Evolutionary conservation across 2,888 invertebrate genomes (phyloP), one percentile per base, ranked within the genome.

Genomic region (Eupithecia dodoneata): DNA sequence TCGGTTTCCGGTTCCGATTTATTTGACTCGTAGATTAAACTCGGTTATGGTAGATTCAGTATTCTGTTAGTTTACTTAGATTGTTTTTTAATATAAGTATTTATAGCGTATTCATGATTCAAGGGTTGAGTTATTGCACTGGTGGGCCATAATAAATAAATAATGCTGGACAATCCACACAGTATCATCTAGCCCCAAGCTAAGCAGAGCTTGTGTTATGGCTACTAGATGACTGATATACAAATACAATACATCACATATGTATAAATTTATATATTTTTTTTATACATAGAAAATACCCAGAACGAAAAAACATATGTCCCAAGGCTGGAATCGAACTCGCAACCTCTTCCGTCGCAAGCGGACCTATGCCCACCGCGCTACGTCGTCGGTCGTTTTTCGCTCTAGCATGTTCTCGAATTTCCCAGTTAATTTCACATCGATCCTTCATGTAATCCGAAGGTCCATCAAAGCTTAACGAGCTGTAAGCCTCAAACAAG

Each of bases 401-500:
- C 30, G 10, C 30, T 30, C 4, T 63, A 30, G 10, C 10, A 30
- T 10, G 30, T 63, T 30, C 30, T 63, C 10, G 63, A 63, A 63
- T 30, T 63, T 63, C 30, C 63, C 63, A 63, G 63, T 30, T 63
- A 63, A 63, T 63, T 63, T 63, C 63, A 63, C 63, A 63, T 63
- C 63, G 63, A 63, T 63, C 47, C 18, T 55, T 7, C 55, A 30
- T 63, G 63, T 63, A 63, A 63, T 63, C 63, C 63, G 63, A 63
- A 63, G 63, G 63, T 30, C 63, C 18, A 63, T 63, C 30, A 63
- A 63, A 63, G 63, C 63, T 63, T 63, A 63, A 63, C 63, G 63
- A 63, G 30, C 66, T 66, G 66, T 42, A 66, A 66, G 66, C 66
- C 66, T 66, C 66, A 66, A 66, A 66, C 66, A 66, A 66, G 42